These are phyloP conservation scores for Dasypus novemcinctus DNA, from an alignment of 2,113 vertebrate genomes.

Conservation along the genomic window DNA sequence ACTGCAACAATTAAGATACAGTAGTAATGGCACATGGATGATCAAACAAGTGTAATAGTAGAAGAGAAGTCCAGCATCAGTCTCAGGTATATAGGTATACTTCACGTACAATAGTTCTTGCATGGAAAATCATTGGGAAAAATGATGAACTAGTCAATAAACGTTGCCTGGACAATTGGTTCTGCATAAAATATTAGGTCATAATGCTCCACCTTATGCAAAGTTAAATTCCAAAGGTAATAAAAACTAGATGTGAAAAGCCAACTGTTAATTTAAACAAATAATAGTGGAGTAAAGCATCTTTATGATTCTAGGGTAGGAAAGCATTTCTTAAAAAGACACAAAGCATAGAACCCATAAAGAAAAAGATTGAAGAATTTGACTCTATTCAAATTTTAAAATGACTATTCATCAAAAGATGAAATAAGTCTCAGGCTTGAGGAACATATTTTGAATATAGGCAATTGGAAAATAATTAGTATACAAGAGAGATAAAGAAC, in stretches of 20 bases:
- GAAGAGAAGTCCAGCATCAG: too few species aligned
- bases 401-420: background rate
- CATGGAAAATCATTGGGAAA: background rate
- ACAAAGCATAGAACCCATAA: background rate
- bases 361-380: too few species aligned
- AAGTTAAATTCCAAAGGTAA: background rate
- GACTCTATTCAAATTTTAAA: background rate
- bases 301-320: background rate
- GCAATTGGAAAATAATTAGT: background rate
- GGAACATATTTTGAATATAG: background rate
- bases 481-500: background rate
- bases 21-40: background rate
- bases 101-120: background rate
- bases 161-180: background rate
- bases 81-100: too few species aligned
- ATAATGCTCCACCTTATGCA: too few species aligned
- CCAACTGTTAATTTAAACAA: background rate
- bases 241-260: background rate
- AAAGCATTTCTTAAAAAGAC: background rate
- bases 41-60: background rate
- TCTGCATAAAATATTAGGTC: background rate
- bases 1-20: too few species aligned
- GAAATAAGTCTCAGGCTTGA: background rate
- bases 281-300: background rate
- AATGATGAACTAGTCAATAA: background rate